Evolutionary conservation across 2,888 invertebrate genomes (phyloP), one percentile per base, ranked within the genome.

Genomic region (Syrphus vitripennis): DNA sequence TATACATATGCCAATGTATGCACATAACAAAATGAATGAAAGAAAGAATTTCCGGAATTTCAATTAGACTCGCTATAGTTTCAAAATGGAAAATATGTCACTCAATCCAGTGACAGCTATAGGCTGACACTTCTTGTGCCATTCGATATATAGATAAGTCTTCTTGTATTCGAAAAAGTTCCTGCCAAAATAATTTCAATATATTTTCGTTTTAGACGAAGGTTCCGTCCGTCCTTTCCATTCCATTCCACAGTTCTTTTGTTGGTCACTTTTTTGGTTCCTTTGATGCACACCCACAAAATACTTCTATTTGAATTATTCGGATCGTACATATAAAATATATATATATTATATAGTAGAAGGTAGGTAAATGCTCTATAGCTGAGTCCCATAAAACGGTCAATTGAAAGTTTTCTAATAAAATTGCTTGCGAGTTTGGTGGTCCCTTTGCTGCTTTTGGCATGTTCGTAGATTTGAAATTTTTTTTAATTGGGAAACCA

Each of bases 11-110:
- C 10, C 2, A 10, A 2, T 1, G 34, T 34, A 9, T 34, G 10
- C 3, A 9, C 10, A 72, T 53, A 74, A 31, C 63, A 71, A 79
- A 50, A 65, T 71, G 61, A 81, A 72, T 59, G 57, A 59, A 59
- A 61, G 69, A 67, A 81, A 77, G 84, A 81, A 86, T 86, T 86
- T 77, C 59, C 45, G 84, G 84, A 81, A 86, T 86, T 86, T 86
- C 84, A 86, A 86, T 86, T 81, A 86, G 72, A 86, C 69, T 76
- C 48, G 77, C 67, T 86, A n/a, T n/a, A 81, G 84, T 69, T 81
- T 72, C 81, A 53, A 83, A 83, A 79, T 50, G 75, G 70, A 83
- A 78, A 50, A 70, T 77, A 61, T 81, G 84, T 81, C 84, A 81
- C 77, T 86, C 84, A 86, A 3, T 61, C 50, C 53, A n/a, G n/a